Evolutionary conservation across 2,797 vertebrate genomes (phyloP).

Genomic region (Microctenopoma steveboyesi): DNA sequence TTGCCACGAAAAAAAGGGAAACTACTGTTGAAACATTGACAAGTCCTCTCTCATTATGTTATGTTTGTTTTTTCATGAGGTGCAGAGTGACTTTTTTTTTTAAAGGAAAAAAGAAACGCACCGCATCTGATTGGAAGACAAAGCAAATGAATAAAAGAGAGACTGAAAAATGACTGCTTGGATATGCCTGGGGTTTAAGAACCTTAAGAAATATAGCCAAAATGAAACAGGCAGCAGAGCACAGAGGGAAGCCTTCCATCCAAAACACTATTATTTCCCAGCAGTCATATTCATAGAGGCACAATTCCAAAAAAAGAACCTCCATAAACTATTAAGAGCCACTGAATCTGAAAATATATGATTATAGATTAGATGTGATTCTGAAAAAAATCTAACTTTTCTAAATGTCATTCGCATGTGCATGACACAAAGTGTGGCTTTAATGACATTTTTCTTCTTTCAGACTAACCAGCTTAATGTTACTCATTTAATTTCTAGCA

Average conservation of each 20-base stretch:
- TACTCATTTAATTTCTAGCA: background rate
- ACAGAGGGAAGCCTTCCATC: slow-evolving; percentile 62
- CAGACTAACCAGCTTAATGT: slow-evolving; percentile 11
- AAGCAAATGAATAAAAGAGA: slow-evolving; percentile 18
- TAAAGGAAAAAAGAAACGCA: background rate
- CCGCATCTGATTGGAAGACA: slow-evolving; percentile 53
- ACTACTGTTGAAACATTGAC: slow-evolving; percentile 47
- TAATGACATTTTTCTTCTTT: background rate
- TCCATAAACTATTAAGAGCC: slow-evolving; percentile 38
- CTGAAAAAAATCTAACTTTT: slow-evolving; percentile 3
- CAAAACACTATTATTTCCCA: slow-evolving; percentile 74
- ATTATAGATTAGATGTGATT: slow-evolving; percentile 33
- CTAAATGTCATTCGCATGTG: slow-evolving; percentile 14
- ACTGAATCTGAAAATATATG: slow-evolving; percentile 10
- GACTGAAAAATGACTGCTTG: slow-evolving; percentile 61
- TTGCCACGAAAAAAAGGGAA: slow-evolving; percentile 27
- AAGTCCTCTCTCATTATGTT: slow-evolving; percentile 61
- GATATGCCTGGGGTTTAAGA: slow-evolving; percentile 65
- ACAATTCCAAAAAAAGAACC: slow-evolving; percentile 8
- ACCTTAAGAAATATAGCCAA: slow-evolving; percentile 73
- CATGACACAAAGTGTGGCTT: slow-evolving; percentile 13
- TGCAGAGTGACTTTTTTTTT: slow-evolving; percentile 32
- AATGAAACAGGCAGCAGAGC: slow-evolving; percentile 70
- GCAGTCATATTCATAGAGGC: slow-evolving; percentile 52
- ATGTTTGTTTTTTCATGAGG: slow-evolving; percentile 26